Evolutionary conservation across 2,113 vertebrate species (phyloP).

Genomic region (Terrapene triunguis): DNA sequence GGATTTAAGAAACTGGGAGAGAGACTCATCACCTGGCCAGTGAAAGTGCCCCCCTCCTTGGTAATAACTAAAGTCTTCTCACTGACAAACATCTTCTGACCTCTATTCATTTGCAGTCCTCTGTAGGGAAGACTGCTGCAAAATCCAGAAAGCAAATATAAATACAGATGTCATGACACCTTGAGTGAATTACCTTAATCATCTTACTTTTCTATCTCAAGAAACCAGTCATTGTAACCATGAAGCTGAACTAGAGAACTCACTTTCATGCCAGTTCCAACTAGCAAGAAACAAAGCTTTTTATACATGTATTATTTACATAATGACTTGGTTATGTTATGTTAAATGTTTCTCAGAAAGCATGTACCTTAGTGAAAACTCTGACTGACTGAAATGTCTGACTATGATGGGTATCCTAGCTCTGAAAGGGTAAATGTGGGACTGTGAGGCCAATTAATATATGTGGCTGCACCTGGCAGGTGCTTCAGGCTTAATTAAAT

Average conservation of each 20-base stretch:
- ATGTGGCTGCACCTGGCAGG: no score
- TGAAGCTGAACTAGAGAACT: neutral
- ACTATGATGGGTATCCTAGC: no score
- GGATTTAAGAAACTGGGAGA: neutral
- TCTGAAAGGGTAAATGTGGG: no score
- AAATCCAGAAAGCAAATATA: constrained; percentile 25
- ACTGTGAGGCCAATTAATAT: no score
- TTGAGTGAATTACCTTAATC: neutral
- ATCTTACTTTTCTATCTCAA: neutral
- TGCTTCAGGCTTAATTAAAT: no score
- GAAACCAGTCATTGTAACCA: neutral
- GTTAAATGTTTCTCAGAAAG: neutral
- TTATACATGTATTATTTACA: neutral
- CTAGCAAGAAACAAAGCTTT: neutral
- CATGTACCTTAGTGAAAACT: neutral
- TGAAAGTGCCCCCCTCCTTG: neutral
- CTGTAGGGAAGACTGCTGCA: neutral
- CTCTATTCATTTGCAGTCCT: constrained; percentile 22
- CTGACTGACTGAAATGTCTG: neutral
- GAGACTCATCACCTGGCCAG: neutral
- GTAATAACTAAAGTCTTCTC: neutral
- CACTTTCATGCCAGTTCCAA: neutral
- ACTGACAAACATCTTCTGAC: neutral
- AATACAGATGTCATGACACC: neutral
- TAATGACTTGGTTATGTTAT: neutral